Evolutionary conservation across 35 echinoderm and acorn worm genomes (phyloP).

Genomic region (Strongylocentrotus purpuratus): DNA sequence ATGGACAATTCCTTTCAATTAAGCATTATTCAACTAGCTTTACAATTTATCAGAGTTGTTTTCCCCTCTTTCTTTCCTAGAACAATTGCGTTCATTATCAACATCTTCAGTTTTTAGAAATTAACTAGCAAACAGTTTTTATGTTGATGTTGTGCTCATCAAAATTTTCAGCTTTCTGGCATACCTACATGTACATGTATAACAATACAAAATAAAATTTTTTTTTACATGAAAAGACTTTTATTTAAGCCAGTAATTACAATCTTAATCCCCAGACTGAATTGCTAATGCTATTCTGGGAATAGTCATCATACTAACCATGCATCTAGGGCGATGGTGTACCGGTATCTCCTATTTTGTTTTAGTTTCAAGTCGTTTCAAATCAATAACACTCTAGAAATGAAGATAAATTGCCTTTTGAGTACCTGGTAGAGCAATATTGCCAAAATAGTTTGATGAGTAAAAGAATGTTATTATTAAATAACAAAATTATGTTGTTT

Average conservation of each 20-base stretch:
- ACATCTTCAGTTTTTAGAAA: background rate
- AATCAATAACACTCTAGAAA: background rate
- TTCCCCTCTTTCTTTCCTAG: background rate
- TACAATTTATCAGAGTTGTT: background rate
- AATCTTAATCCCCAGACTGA: background rate
- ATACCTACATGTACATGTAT: background rate
- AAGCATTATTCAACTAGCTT: background rate
- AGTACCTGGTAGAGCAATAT: background rate
- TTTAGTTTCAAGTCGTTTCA: background rate
- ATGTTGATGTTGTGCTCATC: background rate
- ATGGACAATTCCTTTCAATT: background rate
- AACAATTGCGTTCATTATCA: background rate
- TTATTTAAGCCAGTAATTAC: background rate
- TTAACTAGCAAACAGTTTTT: background rate
- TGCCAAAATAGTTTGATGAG: background rate
- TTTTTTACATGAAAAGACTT: background rate
- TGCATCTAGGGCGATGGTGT: background rate
- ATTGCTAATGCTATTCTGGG: background rate
- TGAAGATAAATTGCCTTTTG: background rate
- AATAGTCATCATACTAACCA: too few species aligned
- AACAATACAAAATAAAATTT: background rate
- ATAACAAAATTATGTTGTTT: background rate
- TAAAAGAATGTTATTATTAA: background rate
- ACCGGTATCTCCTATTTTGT: background rate
- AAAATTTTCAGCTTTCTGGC: background rate